Conservation (phyloP, 2,888 invertebrate species). For the Drosophila kokeensis region DNA sequence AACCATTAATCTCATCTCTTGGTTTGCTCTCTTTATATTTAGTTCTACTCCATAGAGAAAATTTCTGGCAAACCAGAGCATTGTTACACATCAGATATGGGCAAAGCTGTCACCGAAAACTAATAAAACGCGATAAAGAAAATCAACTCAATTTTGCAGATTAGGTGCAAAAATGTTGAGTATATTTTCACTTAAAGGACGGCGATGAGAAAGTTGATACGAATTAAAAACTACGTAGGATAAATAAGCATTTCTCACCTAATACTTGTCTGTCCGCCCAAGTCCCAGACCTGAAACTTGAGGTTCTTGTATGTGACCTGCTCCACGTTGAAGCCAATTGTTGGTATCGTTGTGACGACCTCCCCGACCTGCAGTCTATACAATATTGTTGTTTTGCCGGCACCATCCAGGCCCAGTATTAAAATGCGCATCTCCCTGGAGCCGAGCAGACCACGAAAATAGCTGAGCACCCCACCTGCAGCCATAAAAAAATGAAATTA, state of each 20-base stretch:
- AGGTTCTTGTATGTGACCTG: conserved; percentile 99
- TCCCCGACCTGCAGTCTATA: conserved; percentile 99
- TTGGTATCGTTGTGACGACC: conserved; percentile 99
- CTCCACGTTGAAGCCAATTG: conserved; percentile 99
- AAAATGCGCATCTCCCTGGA: conserved; percentile 99
- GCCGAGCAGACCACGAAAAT: conserved; percentile 97
- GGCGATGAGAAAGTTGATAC: neutral
- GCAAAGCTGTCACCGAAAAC: neutral
- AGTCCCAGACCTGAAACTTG: conserved; percentile 99
- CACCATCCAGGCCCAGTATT: conserved; percentile 98
- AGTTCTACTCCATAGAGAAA: neutral
- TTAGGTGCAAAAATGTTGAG: neutral
- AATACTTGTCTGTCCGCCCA: conserved; percentile 99
- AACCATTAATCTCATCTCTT: neutral
- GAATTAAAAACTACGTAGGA: neutral
- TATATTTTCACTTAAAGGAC: neutral
- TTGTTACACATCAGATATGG: neutral
- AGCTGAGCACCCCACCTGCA: conserved; percentile 97
- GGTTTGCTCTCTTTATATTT: neutral
- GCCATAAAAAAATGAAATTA: conserved; percentile 16
- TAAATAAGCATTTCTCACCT: conserved; percentile 87
- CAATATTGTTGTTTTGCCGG: conserved; percentile 99
- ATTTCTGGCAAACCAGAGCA: neutral
- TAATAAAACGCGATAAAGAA: conserved; percentile 6
- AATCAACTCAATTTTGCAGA: neutral